Conservation (phyloP, 1,140 invertebrate genomes). For the Aphelinus atriplicis region DNA sequence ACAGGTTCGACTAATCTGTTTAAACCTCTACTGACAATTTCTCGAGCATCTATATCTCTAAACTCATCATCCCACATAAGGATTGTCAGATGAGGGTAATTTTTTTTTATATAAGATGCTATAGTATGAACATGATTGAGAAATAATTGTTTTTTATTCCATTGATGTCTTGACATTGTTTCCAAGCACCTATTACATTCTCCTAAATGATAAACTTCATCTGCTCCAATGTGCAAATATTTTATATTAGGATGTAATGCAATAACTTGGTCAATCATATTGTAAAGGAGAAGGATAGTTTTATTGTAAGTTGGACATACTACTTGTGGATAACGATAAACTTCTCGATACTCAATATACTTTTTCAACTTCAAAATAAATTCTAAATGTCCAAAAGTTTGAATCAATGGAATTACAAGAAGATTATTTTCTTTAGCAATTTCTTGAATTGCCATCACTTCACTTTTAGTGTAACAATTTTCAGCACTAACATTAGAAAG, state of each 20-base stretch:
- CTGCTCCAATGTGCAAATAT: constrained; percentile 83
- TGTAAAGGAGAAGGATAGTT: constrained; percentile 76
- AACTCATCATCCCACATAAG: constrained; percentile 98
- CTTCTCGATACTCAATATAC: constrained; percentile 81
- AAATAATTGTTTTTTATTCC: constrained; percentile 72
- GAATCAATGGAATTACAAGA: constrained; percentile 89
- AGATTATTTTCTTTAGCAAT: constrained; percentile 75
- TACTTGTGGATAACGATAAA: constrained; percentile 78
- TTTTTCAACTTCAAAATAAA: constrained; percentile 84
- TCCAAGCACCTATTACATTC: constrained; percentile 78
- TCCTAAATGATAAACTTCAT: constrained; percentile 86
- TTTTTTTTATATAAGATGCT: constrained; percentile 70
- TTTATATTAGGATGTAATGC: constrained; percentile 69
- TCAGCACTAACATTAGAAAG: constrained; percentile 75
- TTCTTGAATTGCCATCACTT: constrained; percentile 74
- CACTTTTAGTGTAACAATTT: constrained; percentile 80
- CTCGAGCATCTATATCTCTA: constrained; percentile 73
- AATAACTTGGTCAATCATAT: constrained; percentile 87
- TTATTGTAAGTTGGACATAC: constrained; percentile 82
- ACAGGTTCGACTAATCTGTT: constrained; percentile 81
- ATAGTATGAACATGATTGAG: constrained; percentile 75
- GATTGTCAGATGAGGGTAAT: constrained; percentile 72
- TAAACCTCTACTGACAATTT: constrained; percentile 73
- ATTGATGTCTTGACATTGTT: constrained; percentile 62
- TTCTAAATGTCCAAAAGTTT: constrained; percentile 96